Percentiles rank a stretch among this genome's conserved stretches.
Evolutionary conservation across 2,113 vertebrate genomes (phyloP).

Genomic region (Mohoua ochrocephala): DNA sequence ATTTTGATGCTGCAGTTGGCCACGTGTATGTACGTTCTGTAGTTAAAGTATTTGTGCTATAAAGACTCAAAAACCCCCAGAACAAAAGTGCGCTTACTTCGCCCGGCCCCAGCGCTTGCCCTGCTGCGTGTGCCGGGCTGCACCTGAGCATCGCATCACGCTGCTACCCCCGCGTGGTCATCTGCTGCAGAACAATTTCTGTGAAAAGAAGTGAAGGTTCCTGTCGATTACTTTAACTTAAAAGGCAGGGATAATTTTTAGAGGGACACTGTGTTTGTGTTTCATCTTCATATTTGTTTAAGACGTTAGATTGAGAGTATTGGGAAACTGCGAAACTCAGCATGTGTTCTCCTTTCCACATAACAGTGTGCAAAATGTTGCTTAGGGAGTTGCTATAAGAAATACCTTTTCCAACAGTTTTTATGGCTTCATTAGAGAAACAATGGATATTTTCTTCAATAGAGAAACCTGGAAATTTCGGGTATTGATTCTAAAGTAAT

Average conservation of each 20-base stretch:
- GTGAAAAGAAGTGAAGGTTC: not conserved
- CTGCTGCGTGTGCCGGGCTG: not conserved
- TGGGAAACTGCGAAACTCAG: not conserved
- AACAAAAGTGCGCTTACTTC: not conserved
- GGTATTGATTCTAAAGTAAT: not conserved
- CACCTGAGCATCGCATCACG: not conserved
- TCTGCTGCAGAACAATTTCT: not conserved
- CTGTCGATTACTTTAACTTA: not conserved
- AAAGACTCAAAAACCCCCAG: not conserved
- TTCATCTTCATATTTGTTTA: not conserved
- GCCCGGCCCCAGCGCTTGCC: fast-evolving
- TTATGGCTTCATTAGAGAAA: not conserved
- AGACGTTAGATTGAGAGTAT: not conserved
- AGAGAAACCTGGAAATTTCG: not conserved
- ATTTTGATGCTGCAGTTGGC: not conserved
- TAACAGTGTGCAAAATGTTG: not conserved
- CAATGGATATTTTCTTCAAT: no score
- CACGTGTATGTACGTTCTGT: fast-evolving
- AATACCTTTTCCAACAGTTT: not conserved
- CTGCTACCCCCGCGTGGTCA: slow-evolving; percentile 68
- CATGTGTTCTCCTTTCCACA: not conserved
- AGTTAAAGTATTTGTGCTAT: not conserved
- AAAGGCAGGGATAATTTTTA: not conserved
- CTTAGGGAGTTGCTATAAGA: not conserved
- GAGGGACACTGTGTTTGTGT: not conserved